Percentiles rank a stretch among this genome's conserved stretches.
phyloP scores from a whole-genome alignment of 2,113 vertebrate species.

The Brevimyrus niger region DNA sequence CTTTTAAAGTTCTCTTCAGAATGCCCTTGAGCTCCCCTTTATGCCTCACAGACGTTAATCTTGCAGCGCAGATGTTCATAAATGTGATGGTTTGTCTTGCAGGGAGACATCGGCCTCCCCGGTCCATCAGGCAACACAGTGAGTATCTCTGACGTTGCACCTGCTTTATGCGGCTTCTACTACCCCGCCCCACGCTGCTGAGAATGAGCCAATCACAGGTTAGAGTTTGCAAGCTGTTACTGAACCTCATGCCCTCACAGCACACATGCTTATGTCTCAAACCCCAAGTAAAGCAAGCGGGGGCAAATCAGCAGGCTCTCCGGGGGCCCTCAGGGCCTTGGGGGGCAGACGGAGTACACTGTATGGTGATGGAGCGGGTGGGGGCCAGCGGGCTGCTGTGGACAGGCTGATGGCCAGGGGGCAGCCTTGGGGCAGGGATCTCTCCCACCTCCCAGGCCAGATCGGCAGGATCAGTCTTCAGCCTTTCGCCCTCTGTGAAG shows the following conservation, averaged over 20 bases:
- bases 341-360: not conserved
- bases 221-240: not conserved
- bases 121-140: slow-evolving; percentile 48
- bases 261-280: not conserved
- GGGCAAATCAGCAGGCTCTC: not conserved
- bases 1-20: not conserved
- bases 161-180: slow-evolving; percentile 24
- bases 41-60: not conserved
- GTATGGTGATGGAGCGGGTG: not conserved
- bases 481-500: not conserved
- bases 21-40: not conserved
- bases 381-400: not conserved
- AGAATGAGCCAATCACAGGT: not conserved
- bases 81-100: slow-evolving; percentile 6
- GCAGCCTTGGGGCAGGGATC: not conserved
- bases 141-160: slow-evolving; percentile 35
- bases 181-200: not conserved
- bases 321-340: not conserved
- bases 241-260: not conserved
- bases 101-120: slow-evolving; percentile 54
- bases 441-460: not conserved
- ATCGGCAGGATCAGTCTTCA: not conserved
- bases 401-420: not conserved
- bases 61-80: not conserved
- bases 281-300: not conserved